These are phyloP conservation scores for Climacteris rufus DNA, from an alignment of 2,113 vertebrate genomes.

Conservation along the genomic window DNA sequence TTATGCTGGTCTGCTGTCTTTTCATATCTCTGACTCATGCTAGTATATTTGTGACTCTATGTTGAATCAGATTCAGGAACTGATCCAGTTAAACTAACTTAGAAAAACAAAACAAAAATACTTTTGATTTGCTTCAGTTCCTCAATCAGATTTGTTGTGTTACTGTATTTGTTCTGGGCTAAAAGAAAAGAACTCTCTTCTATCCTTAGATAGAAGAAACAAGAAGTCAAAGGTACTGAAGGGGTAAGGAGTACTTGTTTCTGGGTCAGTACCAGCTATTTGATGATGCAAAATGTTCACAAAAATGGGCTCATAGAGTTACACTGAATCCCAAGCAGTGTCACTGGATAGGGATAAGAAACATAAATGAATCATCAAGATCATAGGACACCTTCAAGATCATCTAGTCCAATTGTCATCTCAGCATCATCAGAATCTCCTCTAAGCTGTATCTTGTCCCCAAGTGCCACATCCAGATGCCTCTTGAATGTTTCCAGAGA, in stretches of 20 bases:
- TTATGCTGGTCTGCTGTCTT: neutral
- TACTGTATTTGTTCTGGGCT: rapidly evolving
- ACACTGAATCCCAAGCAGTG: neutral
- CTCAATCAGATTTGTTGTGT: neutral
- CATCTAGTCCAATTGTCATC: rapidly evolving
- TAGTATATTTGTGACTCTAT: neutral
- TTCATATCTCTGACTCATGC: neutral
- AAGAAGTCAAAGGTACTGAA: neutral
- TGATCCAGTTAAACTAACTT: neutral
- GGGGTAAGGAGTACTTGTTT: neutral
- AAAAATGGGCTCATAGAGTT: neutral
- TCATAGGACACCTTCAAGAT: neutral
- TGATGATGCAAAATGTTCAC: neutral
- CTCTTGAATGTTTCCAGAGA: neutral
- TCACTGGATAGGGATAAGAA: neutral
- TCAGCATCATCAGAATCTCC: neutral
- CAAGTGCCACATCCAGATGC: neutral
- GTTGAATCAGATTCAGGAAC: neutral
- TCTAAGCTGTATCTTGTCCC: neutral
- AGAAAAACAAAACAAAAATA: neutral
- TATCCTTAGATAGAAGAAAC: no score
- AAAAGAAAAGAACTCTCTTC: no score
- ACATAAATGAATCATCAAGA: neutral
- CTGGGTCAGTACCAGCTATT: neutral
- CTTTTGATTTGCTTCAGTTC: neutral